Evolutionary conservation across 2,797 vertebrate genomes (phyloP).

Genomic region (Netta rufina): DNA sequence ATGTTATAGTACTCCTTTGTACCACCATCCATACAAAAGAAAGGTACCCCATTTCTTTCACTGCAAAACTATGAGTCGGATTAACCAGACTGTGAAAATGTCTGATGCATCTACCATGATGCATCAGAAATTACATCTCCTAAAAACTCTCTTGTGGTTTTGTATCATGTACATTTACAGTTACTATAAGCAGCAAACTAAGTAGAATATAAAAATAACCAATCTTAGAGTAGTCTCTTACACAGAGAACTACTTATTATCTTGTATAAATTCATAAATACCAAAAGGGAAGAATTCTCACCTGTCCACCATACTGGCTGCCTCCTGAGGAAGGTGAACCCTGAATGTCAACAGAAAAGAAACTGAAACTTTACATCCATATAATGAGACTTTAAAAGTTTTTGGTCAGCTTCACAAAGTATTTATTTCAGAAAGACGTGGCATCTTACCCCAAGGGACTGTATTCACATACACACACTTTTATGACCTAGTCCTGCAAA

Average conservation of each 20-base stretch:
- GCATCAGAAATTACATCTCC: neutral
- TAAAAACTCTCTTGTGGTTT: neutral
- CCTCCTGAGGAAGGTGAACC: slow-evolving; percentile 19
- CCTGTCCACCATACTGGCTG: slow-evolving; percentile 54
- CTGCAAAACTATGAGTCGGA: neutral
- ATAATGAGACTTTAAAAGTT: neutral
- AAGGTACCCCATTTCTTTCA: neutral
- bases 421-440: neutral
- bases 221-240: neutral
- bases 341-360: slow-evolving; percentile 5
- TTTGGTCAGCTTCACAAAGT: neutral
- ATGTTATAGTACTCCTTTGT: neutral
- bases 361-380: neutral
- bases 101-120: neutral
- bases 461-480: neutral
- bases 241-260: neutral
- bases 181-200: neutral
- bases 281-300: neutral
- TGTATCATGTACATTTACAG: neutral
- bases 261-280: neutral
- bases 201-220: neutral
- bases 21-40: neutral
- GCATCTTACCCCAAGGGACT: neutral
- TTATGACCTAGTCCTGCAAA: neutral
- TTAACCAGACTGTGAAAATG: neutral